phyloP scores from a whole-genome alignment of 2,888 invertebrate genomes.

The Parnassius orleans region DNA sequence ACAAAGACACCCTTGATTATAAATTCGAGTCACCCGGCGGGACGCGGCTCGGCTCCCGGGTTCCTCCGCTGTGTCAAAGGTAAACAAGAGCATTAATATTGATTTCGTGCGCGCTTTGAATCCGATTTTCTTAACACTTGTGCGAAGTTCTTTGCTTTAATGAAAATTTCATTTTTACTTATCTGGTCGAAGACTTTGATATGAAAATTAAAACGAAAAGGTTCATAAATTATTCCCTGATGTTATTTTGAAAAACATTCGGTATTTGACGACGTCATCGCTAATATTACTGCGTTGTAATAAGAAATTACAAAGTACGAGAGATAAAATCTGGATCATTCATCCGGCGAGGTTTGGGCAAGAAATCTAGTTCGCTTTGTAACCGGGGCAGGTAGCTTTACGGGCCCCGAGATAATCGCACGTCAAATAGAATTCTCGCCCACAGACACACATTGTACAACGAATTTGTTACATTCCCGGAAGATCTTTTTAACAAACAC shows the following conservation, averaged over 20 bases:
- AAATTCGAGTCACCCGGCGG: conserved; percentile 68
- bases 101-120: conserved; percentile 69
- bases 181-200: conserved; percentile 40
- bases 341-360: conserved; percentile 45
- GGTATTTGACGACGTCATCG: no score
- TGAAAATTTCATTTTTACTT: conserved; percentile 49
- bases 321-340: conserved; percentile 2
- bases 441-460: conserved; percentile 16
- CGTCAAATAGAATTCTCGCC: conserved; percentile 20
- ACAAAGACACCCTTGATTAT: conserved; percentile 72
- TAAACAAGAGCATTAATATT: conserved; percentile 77
- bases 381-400: conserved; percentile 53
- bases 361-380: conserved; percentile 53
- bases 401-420: conserved; percentile 23
- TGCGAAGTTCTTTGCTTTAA: conserved; percentile 62
- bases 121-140: conserved; percentile 58
- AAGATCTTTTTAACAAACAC: conserved; percentile 21
- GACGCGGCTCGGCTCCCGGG: conserved; percentile 53
- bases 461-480: conserved; percentile 22
- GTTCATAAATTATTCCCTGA: no score
- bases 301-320: no score
- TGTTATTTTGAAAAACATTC: no score
- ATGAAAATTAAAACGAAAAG: conserved; percentile 32
- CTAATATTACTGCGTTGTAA: no score
- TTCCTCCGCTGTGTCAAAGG: conserved; percentile 62